Evolutionary conservation across 2,113 vertebrate species (phyloP), one percentile per base, ranked within the genome.

Genomic region (Benitochromis conjunctus): DNA sequence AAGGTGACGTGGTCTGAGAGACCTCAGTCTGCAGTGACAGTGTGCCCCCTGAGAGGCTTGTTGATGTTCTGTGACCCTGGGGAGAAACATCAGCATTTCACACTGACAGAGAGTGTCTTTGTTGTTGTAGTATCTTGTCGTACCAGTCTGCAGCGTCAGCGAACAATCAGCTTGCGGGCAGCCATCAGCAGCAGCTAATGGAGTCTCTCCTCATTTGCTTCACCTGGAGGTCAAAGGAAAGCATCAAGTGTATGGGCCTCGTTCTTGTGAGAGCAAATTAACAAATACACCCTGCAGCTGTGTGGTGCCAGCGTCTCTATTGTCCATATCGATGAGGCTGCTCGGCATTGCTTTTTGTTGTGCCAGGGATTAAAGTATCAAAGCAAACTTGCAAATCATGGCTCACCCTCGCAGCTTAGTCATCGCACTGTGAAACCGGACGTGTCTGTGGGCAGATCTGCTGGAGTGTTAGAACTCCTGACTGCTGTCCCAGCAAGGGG

Each of bases 91-190:
- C 81, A 56, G 77, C 38, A 3, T 62, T 79, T 86, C 82, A 58
- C 31, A 77, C 80, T 34, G 71, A 51, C 71, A 54, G 55, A 84
- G 31, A 82, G 71, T 18, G 51, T 79, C 90, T 92, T 92, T 94
- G 92, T 94, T 94, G 86, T 79, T 51, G 31, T 76, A 38, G 91
- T 89, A 58, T 93, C 91, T 86, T 54, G 19, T 89, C 66, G 92
- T 93, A 86, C 91, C 91, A 91, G 86, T 77, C 78, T 84, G 85
- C 89, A 82, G 84, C 66, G 62, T 93, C 66, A 91, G 85, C 24
- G 3, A 84, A 62, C 76, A 24, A 51, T 82, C 91, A 55, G 51
- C 87, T 88, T 57, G 79, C 62, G 69, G 77, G 82, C 86, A 46
- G 78, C 81, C 79, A 82, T 64, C 54, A 62, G 18, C 87, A 46